Percentiles rank a stretch among this genome's conserved stretches.
phyloP scores from a whole-genome alignment of 1,140 invertebrate species.

The Ladona fulva region DNA sequence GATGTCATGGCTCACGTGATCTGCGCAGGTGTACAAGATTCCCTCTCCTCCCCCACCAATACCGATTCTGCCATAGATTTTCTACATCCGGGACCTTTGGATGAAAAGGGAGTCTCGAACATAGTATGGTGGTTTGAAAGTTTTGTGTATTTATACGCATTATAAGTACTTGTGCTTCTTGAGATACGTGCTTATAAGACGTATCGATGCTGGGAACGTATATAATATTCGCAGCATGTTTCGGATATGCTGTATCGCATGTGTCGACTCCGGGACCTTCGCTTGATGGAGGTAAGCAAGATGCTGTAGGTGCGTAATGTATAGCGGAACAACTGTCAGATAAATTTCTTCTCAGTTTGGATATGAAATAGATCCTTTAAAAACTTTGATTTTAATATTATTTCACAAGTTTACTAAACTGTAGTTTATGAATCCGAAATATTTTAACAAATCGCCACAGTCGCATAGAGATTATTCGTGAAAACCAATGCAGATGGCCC shows the following conservation, averaged over 20 bases:
- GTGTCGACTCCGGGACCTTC: conserved; percentile 24
- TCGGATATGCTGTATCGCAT: conserved; percentile 25
- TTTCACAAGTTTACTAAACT: too few relatives aligned
- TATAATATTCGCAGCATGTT: conserved; percentile 23
- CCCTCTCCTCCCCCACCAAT: neutral
- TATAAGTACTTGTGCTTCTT: neutral
- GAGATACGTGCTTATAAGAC: neutral
- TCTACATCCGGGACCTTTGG: conserved; percentile 18
- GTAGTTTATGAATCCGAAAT: neutral
- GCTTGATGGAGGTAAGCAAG: conserved; percentile 25
- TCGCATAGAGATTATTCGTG: neutral
- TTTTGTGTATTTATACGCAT: conserved; percentile 4
- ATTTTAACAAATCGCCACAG: neutral
- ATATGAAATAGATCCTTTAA: too few relatives aligned
- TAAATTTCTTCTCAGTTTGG: neutral
- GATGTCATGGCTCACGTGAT: conserved; percentile 21
- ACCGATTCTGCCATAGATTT: conserved; percentile 20
- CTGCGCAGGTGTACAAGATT: conserved; percentile 21
- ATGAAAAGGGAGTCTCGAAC: conserved; percentile 3
- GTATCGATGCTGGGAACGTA: conserved; percentile 22
- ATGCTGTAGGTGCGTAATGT: neutral
- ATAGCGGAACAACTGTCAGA: neutral
- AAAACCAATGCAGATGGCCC: neutral
- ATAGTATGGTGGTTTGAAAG: neutral
- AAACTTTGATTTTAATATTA: too few relatives aligned